Evolutionary conservation across 1,140 invertebrate genomes (phyloP), one percentile per base, ranked within the genome.

Genomic region (Adelges cooleyi): DNA sequence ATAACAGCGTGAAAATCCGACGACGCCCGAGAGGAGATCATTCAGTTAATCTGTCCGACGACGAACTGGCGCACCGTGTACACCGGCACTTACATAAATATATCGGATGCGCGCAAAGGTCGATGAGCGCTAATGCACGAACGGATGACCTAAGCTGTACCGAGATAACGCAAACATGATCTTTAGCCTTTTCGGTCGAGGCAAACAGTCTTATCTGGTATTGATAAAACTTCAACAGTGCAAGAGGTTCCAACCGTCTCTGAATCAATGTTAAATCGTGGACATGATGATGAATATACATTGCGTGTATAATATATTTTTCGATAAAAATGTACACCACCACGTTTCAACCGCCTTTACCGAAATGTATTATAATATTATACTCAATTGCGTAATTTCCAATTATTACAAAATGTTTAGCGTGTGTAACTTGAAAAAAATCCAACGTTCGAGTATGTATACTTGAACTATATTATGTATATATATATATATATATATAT

Each of bases 91-190:
- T 62, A 48, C 25, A 62, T 62, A 48, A 62, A 62, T 62, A 62
- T 62, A 62, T 59, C 10, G 33, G 29, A 40, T 25, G 56, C 56
- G 56, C 56, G 42, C 56, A 62, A 62, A 62, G 56, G 56, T 62
- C 56, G 56, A 22, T 8, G 25, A 20, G 17, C 17, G 40, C 42
- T 22, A 48, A 62, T 42, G 56, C 11, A 33, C 29, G 29, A 11
- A 33, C 11, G 40, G 56, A 62, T 62, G 56, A 62, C 56, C 56
- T 62, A 22, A 15, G 56, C 56, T 44, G 23, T 29, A 18, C 25
- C 10, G 42, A 62, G 56, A 62, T 62, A 62, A 62, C 56, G 42
- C 42, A 48, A 62, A 62, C 42, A 33, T 44, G 56, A 62, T 62
- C 56, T 62, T 62, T 62, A 25, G 42, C 56, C 56, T 48, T 59